Percentiles rank a stretch among this genome's conserved stretches.
Conservation (phyloP, 2,797 vertebrate genomes). For the Adrianichthys oophorus region DNA sequence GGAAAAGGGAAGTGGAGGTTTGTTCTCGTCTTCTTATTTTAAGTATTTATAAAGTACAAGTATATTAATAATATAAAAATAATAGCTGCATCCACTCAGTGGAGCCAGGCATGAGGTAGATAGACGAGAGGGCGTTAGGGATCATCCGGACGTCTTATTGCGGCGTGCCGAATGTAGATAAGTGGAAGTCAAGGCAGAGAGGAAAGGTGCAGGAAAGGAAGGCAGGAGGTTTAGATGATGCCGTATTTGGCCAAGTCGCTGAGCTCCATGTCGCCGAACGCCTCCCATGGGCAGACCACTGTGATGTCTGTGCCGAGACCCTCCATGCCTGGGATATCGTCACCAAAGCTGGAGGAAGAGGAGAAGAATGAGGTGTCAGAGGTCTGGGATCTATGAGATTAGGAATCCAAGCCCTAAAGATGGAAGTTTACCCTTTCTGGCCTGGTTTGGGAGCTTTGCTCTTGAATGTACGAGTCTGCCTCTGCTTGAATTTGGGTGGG, state of each 20-base stretch:
- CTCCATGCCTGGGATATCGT: constrained; percentile 98
- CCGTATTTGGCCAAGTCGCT: constrained; percentile 85
- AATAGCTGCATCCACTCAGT: constrained; percentile 54
- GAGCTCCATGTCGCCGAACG: constrained; percentile 86
- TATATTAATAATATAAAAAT: constrained; percentile 59
- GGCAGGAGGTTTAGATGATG: constrained; percentile 79
- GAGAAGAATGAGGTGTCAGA: constrained; percentile 6
- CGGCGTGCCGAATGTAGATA: constrained; percentile 28
- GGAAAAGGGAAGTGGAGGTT: constrained; percentile 22
- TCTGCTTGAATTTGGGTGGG: constrained; percentile 84
- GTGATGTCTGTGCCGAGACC: constrained; percentile 89
- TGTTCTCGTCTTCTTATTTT: constrained; percentile 66
- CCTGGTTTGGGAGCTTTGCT: constrained; percentile 84
- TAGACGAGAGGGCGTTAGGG: constrained; percentile 67
- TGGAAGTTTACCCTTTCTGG: constrained; percentile 75
- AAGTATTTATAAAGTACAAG: constrained; percentile 42
- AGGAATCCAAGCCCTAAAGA: background rate
- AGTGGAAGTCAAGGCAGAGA: constrained; percentile 19
- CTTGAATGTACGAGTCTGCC: constrained; percentile 83
- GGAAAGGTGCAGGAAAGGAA: constrained; percentile 39
- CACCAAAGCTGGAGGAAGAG: constrained; percentile 83
- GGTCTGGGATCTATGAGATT: too few relatives aligned
- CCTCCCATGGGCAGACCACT: constrained; percentile 86
- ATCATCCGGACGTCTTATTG: constrained; percentile 53
- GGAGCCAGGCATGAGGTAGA: constrained; percentile 56